Evolutionary conservation across 2,113 vertebrate species (phyloP), one percentile per base, ranked within the genome.

Genomic region (Solea solea): DNA sequence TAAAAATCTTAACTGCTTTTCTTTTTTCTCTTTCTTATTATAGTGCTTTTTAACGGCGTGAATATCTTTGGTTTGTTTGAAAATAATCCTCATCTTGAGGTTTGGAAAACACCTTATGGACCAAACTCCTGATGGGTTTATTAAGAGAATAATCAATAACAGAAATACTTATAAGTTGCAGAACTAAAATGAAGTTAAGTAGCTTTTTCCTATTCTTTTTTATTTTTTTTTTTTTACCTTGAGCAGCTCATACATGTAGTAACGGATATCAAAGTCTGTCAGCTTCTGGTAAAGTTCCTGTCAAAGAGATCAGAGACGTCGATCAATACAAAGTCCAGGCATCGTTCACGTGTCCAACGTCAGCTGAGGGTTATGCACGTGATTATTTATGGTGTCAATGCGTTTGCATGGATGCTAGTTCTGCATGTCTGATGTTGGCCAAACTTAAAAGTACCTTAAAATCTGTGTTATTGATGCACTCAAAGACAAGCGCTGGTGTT

Each of bases 381-480:
- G 68, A 86, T 66, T 81, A 69, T 82, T 78, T 27, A 89, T 68
- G 76, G 69, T 41, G 75, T 72, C 44, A 62, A 58, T 53, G 57
- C n/a, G 21, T 84, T 49, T 42, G 81, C 76, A 71, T 73, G 67
- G 48, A 75, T 62, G 74, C 46, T 4, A 64, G 77, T 81, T 48
- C 39, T 52, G 77, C 56, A 70, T 40, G 72, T 77, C 49, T 64
- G 76, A 59, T 66, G 46, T 41, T 41, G 58, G 81, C 69, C 73
- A 87, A 81, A 69, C 72, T 59, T 0, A 72, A 56, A 56, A 72
- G 72, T 94, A 99, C 97, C 97, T 99, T 99, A 94, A 99, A 99
- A 91, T 99, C 97, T 93, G 97, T 99, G 93, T 99, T 99, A 93
- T 98, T 98, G 94, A 99, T 98, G 95, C 96, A 97, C 91, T 99